Percentiles rank a stretch among this genome's conserved stretches.
Conservation (phyloP, 2,888 invertebrate species). For the Drosophila birchii region DNA sequence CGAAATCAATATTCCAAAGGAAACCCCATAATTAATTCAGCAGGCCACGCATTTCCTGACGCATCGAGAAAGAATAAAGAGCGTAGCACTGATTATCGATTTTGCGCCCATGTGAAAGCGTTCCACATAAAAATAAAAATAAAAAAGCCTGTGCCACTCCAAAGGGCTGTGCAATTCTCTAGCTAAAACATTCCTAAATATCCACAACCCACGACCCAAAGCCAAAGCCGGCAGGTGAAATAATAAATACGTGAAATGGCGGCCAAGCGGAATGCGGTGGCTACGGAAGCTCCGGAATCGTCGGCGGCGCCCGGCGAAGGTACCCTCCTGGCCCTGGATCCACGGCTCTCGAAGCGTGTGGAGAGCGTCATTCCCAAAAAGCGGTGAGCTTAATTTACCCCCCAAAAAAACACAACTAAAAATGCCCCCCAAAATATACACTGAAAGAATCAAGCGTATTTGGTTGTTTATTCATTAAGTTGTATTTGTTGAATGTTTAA, state of each 20-base stretch:
- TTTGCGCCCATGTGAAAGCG: conserved; percentile 25
- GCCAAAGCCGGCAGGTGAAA: conserved; percentile 10
- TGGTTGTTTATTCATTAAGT: background rate
- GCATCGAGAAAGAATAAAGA: conserved; percentile 12
- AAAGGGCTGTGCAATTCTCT: conserved; percentile 45
- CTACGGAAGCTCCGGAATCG: conserved; percentile 56
- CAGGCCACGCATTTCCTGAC: conserved; percentile 31
- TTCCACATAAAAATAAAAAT: background rate
- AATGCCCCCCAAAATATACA: background rate
- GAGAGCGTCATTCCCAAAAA: conserved; percentile 82
- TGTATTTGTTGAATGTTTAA: background rate
- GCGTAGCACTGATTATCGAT: conserved; percentile 49
- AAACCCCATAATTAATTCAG: background rate
- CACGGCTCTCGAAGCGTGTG: conserved; percentile 77
- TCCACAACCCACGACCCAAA: background rate
- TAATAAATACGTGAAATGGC: conserved; percentile 47
- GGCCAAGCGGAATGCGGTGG: conserved; percentile 60
- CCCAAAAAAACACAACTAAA: background rate
- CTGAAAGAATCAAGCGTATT: background rate
- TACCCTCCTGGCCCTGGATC: conserved; percentile 71
- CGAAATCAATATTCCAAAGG: background rate
- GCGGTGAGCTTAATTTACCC: conserved; percentile 70
- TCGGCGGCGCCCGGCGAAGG: conserved; percentile 42
- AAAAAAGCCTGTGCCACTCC: background rate
- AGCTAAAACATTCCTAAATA: conserved; percentile 9